phyloP scores from a whole-genome alignment of 2,888 invertebrate species.

The Epinotia brunnichana region DNA sequence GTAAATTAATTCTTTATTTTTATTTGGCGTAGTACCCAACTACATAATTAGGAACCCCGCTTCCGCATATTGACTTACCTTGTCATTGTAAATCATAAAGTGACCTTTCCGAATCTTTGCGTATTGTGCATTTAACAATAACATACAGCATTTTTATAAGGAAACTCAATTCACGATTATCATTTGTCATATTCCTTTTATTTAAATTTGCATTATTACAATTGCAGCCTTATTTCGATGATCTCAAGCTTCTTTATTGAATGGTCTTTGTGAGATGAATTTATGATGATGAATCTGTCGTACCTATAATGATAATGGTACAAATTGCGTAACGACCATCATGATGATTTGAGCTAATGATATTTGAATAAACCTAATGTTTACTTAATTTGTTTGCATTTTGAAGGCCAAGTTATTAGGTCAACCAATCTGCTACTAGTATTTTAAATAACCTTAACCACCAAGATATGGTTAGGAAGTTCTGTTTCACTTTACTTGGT shows the following conservation, averaged over 20 bases:
- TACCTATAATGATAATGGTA: slow-evolving; percentile 15
- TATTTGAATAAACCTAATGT: slow-evolving; percentile 18
- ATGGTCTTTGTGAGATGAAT: not conserved
- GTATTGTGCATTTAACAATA: slow-evolving; percentile 16
- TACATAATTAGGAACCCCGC: slow-evolving; percentile 2
- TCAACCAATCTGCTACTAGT: not conserved
- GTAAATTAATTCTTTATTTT: not conserved
- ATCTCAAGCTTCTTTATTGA: not conserved
- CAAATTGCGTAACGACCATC: slow-evolving; percentile 23
- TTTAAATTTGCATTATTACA: not conserved
- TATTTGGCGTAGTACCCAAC: not conserved
- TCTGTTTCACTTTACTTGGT: not conserved
- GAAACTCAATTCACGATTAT: slow-evolving; percentile 17
- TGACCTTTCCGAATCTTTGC: slow-evolving; percentile 11
- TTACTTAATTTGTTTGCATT: slow-evolving; percentile 21
- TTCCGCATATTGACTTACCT: slow-evolving; percentile 27
- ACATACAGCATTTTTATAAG: slow-evolving; percentile 8
- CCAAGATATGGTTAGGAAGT: not conserved
- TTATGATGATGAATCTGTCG: slow-evolving; percentile 16
- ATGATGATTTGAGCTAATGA: slow-evolving; percentile 34
- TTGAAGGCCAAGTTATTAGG: slow-evolving; percentile 20
- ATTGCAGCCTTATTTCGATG: not conserved
- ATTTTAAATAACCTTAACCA: too few relatives aligned
- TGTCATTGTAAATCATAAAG: slow-evolving; percentile 13
- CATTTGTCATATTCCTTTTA: not conserved